Base-by-base conservation (phyloP, 2,797 vertebrate species). In the Molothrus aeneus region DNA sequence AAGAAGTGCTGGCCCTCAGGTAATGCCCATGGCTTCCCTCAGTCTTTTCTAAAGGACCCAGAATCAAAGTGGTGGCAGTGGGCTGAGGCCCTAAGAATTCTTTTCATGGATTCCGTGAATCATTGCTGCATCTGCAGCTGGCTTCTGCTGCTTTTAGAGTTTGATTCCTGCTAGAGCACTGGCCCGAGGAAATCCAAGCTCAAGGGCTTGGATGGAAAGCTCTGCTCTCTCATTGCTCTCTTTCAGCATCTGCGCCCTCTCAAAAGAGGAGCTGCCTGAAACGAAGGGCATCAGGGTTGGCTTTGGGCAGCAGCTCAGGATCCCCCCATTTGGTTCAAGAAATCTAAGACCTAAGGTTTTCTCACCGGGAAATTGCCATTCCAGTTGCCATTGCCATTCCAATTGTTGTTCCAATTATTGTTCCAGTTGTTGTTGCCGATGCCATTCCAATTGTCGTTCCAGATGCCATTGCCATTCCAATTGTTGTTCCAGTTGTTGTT, bases 51-150 rank as follows among this genome's bases (percentile, higher is more conserved):
- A 45, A 47, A 11, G 6, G 45, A 13, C 45, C 45, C 45, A 22
- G 45, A 22, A 47, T 22, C 45, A 45, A 45, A 7, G 45, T 11
- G 1, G 2, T 11, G 9, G 9, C 1, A 0, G 5, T 19, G 1
- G 0, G 16, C 8, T 69, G 3, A 6, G 12, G 16, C 16, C 1
- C 0, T 14, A 40, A 51, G 26, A 47, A 59, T 45, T 22, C 5
- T 40, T 10, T 32, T 5, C 11, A 8, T 5, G 6, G 19, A 51
- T 25, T 42, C 13, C 8, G 1, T 13, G 13, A 59, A 42, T 42
- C 15, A 38, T 31, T 60, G 32, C 22, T 63, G 4, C 25, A 11
- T 51, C 9, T 22, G 26, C 6, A 87, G 25, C 7, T 15, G 32
- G 20, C 10, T 25, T 4, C 18, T 15, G 12, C 1, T 29, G 56